Conservation (phyloP, 2,797 vertebrate genomes). For the Tympanoctomys barrerae region DNA sequence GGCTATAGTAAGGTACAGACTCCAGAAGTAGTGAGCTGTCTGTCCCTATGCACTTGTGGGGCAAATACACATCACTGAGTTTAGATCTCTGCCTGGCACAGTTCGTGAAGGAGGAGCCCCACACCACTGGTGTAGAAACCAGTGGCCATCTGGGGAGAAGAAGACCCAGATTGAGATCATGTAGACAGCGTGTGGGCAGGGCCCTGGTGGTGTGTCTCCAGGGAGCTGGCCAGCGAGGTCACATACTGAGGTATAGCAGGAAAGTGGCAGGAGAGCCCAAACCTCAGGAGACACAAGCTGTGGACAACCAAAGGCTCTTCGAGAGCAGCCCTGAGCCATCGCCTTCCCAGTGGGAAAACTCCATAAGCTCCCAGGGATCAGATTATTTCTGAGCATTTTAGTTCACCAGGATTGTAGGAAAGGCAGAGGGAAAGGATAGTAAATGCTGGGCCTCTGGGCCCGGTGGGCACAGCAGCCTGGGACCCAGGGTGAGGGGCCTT, state of each 20-base stretch:
- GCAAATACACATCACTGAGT: not conserved
- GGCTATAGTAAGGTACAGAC: not conserved
- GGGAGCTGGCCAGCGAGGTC: no score
- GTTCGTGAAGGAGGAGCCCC: not conserved
- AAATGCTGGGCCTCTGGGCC: not conserved
- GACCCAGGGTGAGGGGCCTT: fast-evolving
- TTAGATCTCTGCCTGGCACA: not conserved
- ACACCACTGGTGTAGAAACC: not conserved
- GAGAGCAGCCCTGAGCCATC: not conserved
- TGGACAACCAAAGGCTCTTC: not conserved
- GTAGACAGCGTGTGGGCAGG: not conserved
- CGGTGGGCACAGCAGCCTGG: no score
- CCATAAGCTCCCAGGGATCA: not conserved
- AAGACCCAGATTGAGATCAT: not conserved
- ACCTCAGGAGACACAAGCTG: not conserved
- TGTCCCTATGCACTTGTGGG: not conserved
- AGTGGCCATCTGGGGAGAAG: not conserved
- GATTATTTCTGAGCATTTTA: not conserved
- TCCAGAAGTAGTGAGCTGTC: not conserved
- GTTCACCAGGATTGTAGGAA: not conserved
- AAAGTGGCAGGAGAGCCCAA: not conserved
- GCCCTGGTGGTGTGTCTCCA: not conserved
- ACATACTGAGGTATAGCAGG: not conserved
- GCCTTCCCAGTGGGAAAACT: not conserved
- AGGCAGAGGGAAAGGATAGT: not conserved